Conservation (phyloP, 2,888 invertebrate genomes). For the Apomyelois bistriatella region DNA sequence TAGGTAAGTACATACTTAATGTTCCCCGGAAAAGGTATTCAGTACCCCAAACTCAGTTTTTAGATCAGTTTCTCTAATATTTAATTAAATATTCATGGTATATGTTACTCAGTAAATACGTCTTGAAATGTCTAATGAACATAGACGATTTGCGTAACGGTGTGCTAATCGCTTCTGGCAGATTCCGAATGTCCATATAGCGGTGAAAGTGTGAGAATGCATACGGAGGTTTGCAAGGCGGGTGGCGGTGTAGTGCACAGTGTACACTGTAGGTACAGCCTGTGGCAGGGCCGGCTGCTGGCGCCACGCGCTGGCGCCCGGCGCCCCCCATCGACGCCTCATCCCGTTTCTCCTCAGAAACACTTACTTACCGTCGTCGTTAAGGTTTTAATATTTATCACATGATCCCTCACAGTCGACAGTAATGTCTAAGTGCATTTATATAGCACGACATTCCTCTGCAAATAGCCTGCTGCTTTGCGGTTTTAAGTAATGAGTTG, state of each 20-base stretch:
- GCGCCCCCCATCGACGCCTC: slow-evolving; percentile 33
- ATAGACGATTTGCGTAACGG: slow-evolving; percentile 46
- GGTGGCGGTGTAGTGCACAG: slow-evolving; percentile 1
- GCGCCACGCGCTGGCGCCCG: slow-evolving; percentile 32
- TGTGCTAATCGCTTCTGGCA: slow-evolving; percentile 27
- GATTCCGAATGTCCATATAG: slow-evolving; percentile 31
- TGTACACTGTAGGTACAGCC: background rate
- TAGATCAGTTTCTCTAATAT: too few species aligned
- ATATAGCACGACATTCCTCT: slow-evolving; percentile 11
- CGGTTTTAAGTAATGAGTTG: slow-evolving; percentile 1
- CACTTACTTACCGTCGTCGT: slow-evolving; percentile 33
- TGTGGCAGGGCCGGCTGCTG: slow-evolving; percentile 21
- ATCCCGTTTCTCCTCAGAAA: slow-evolving; percentile 36
- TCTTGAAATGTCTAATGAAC: slow-evolving; percentile 27
- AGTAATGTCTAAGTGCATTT: background rate
- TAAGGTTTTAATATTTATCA: slow-evolving; percentile 8
- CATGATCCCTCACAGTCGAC: background rate
- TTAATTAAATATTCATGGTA: too few species aligned
- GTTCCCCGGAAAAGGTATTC: too few species aligned
- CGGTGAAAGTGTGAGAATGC: slow-evolving; percentile 69
- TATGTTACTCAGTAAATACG: too few species aligned
- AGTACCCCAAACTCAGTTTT: too few species aligned
- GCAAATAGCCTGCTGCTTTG: slow-evolving; percentile 4
- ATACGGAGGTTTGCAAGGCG: slow-evolving; percentile 22
- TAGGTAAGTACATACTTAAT: too few species aligned